These are phyloP conservation scores for Falco concolor DNA, from an alignment of 2,797 vertebrate genomes.

Conservation along the genomic window DNA sequence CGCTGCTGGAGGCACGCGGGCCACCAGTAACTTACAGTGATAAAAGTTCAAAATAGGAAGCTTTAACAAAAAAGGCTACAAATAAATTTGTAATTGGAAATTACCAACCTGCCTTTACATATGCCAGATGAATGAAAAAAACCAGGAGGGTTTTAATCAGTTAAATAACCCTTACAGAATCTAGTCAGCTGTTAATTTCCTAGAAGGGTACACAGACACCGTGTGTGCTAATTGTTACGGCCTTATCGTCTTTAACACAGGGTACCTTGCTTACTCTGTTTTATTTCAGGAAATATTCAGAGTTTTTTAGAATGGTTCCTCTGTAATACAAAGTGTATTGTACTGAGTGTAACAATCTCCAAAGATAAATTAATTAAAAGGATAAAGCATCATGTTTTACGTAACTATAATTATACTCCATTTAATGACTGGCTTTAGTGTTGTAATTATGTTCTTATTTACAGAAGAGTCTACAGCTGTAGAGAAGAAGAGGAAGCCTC, in stretches of 20 bases:
- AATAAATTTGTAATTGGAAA: not conserved
- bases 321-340: not conserved
- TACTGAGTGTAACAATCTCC: not conserved
- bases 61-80: not conserved
- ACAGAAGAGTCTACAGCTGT: constrained; percentile 71
- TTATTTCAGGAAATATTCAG: not conserved
- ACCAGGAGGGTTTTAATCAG: not conserved
- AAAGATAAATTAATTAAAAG: constrained; percentile 16
- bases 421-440: not conserved
- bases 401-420: not conserved
- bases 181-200: not conserved
- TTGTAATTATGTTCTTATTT: constrained; percentile 60
- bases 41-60: not conserved
- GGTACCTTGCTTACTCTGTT: not conserved
- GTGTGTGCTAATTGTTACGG: not conserved
- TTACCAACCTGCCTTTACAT: not conserved
- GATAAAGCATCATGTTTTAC: not conserved
- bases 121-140: not conserved
- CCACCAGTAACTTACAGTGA: fast-evolving
- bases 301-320: not conserved
- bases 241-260: not conserved
- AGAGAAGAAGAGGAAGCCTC: constrained; percentile 80
- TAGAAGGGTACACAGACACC: not conserved
- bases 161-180: not conserved
- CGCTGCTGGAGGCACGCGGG: not conserved